Evolutionary conservation across 2,888 invertebrate species (phyloP), one percentile per base, ranked within the genome.

Genomic region (Congeria kusceri): DNA sequence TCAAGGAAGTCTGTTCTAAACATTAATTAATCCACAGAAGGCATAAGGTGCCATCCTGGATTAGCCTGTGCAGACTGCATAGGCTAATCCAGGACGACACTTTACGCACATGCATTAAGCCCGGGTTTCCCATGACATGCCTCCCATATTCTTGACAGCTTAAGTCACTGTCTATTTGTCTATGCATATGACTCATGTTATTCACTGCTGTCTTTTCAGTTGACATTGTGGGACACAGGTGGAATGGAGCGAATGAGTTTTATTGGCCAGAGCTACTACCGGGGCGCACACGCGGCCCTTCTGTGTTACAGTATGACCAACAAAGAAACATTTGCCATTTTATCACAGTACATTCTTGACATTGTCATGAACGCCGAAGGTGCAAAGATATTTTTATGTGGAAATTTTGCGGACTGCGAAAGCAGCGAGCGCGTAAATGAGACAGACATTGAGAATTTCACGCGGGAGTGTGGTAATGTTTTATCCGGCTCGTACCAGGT

Each of bases 161-260:
- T n/a, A n/a, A n/a, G 9, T 32, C 32, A 4, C 9, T 32, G 9
- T 32, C 5, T 32, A 9, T 32, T 32, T 32, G 32, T 32, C 4
- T 32, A 15, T 39, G 39, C 1, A 39, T 39, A 9, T 15, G 9
- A 13, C 39, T 39, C 15, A 39, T 39, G 39, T 15, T 39, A 15
- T 39, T 39, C 3, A 11, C 9, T 39, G 39, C 39, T 39, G 3
- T 53, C 9, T 53, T 87, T 94, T 64, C 93, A 98, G 98, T 94
- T 98, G 80, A 98, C 98, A 94, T 94, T 98, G 86, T 98, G 98
- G 98, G 98, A 98, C 92, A 98, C 98, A 47, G 98, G 98, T 86
- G 98, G 98, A 63, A 98, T 98, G 97, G 98, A 98, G 94, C 95
- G 98, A 88, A 98, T 98, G 82, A 98, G 98, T 59, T 98, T 98